phyloP scores from a whole-genome alignment of 2,888 invertebrate genomes.

The Nebria brevicollis region DNA sequence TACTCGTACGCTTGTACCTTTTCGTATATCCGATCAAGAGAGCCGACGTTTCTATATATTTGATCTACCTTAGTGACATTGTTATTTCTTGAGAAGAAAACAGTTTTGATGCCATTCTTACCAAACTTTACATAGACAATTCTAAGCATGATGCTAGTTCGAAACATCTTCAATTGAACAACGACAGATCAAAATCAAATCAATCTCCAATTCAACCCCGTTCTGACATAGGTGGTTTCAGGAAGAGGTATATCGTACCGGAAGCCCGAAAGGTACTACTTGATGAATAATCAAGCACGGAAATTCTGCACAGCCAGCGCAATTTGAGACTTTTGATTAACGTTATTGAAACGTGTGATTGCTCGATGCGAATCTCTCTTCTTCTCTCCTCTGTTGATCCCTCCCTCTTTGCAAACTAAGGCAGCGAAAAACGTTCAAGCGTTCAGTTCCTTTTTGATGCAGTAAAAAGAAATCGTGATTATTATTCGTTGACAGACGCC shows the following conservation, averaged over 20 bases:
- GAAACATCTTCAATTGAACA: not conserved
- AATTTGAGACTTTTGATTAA: slow-evolving; percentile 41
- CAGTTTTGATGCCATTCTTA: too few species aligned
- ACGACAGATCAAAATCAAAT: not conserved
- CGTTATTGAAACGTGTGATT: slow-evolving; percentile 34
- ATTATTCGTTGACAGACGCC: not conserved
- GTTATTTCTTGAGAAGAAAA: not conserved
- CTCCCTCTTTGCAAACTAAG: not conserved
- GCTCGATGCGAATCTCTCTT: slow-evolving; percentile 15
- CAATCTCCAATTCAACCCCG: not conserved
- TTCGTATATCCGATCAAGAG: not conserved
- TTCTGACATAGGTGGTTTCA: not conserved
- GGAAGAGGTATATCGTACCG: too few species aligned
- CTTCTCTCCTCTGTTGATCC: not conserved
- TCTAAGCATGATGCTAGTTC: too few species aligned
- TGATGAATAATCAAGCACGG: slow-evolving; percentile 26
- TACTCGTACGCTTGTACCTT: not conserved
- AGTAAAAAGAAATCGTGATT: not conserved
- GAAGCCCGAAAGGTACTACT: not conserved
- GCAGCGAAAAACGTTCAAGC: not conserved
- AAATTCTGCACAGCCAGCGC: slow-evolving; percentile 23
- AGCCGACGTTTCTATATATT: too few species aligned
- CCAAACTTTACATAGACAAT: too few species aligned
- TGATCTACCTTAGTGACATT: too few species aligned
- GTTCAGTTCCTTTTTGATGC: not conserved